phyloP scores from a whole-genome alignment of 2,797 vertebrate genomes.

The Sebastes diploproa region DNA sequence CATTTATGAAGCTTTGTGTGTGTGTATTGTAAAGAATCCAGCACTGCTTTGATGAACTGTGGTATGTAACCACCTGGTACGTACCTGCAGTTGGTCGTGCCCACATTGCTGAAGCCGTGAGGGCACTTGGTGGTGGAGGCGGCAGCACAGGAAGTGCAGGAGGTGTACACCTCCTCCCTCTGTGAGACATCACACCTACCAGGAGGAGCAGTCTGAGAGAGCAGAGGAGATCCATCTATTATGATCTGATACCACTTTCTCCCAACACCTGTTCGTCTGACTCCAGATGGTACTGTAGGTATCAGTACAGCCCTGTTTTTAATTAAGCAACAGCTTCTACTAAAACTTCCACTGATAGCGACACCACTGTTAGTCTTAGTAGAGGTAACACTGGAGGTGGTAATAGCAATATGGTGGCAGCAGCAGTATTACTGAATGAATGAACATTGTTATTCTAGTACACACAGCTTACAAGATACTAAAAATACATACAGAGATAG shows the following conservation, averaged over 20 bases:
- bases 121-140: slow-evolving; percentile 77
- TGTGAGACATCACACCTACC: slow-evolving; percentile 82
- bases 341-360: background rate
- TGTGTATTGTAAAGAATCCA: background rate
- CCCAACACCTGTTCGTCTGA: background rate
- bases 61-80: background rate
- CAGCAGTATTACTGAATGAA: background rate
- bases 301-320: background rate
- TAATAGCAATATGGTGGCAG: background rate
- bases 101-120: slow-evolving; percentile 66
- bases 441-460: background rate
- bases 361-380: background rate
- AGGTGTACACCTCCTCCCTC: slow-evolving; percentile 49
- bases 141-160: slow-evolving; percentile 85
- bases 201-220: slow-evolving; percentile 35
- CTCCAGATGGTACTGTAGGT: background rate
- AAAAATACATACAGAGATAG: background rate
- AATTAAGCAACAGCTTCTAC: background rate
- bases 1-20: background rate
- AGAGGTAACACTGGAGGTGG: background rate
- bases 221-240: background rate
- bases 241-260: background rate
- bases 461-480: background rate
- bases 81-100: slow-evolving; percentile 86
- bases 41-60: background rate